phyloP scores from a whole-genome alignment of 2,888 invertebrate species.

The Amiota minor region DNA sequence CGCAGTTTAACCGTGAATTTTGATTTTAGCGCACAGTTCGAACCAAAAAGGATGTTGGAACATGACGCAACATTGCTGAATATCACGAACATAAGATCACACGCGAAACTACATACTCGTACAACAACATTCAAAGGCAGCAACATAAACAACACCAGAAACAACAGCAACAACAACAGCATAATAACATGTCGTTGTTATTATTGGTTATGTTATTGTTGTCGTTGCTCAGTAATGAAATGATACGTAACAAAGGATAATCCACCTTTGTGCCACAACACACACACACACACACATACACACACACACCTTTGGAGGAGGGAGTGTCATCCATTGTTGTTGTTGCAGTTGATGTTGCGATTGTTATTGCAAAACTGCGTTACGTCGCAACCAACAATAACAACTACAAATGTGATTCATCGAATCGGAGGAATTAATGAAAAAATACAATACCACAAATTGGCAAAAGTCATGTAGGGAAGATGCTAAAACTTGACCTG shows the following conservation, averaged over 20 bases:
- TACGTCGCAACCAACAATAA: conserved; percentile 9
- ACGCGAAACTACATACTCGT: conserved; percentile 9
- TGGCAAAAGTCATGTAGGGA: not conserved
- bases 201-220: not conserved
- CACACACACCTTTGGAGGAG: not conserved
- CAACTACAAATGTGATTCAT: too few species aligned
- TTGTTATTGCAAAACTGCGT: not conserved
- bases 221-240: conserved; percentile 4
- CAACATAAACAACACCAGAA: not conserved
- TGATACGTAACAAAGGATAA: conserved; percentile 29
- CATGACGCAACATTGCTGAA: conserved; percentile 8
- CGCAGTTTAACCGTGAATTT: conserved; percentile 5
- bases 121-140: not conserved
- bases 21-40: not conserved
- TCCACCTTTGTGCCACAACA: not conserved
- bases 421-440: not conserved
- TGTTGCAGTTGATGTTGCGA: not conserved
- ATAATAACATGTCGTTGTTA: not conserved
- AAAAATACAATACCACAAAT: not conserved
- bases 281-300: too few species aligned
- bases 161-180: not conserved
- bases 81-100: conserved; percentile 17
- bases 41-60: not conserved
- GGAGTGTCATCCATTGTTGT: not conserved
- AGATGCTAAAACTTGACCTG: not conserved